A percentile compares a stretch with the other conserved stretches of the same genome.
Conservation (phyloP, 2,113 vertebrate species). For the Atrichornis clamosus region DNA sequence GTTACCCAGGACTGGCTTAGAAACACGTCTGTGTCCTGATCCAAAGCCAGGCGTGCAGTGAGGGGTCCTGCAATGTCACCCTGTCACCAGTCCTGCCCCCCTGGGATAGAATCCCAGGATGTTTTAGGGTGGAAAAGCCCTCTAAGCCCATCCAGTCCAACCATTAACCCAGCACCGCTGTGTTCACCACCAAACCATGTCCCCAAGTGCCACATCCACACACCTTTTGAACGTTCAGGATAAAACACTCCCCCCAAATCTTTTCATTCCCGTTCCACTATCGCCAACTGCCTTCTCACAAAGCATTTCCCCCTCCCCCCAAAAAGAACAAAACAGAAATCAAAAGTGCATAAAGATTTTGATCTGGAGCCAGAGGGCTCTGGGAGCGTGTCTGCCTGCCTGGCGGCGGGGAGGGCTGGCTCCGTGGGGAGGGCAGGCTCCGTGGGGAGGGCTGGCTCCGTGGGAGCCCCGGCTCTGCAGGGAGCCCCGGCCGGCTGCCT, state of each 20-base stretch:
- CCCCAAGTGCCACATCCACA: background rate
- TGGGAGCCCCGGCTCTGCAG: background rate
- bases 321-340: background rate
- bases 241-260: background rate
- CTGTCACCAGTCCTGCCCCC: background rate
- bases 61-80: background rate
- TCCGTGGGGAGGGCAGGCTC: background rate
- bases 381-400: background rate
- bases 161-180: background rate
- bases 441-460: background rate
- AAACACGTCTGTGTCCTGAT: background rate
- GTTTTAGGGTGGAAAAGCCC: background rate
- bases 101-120: background rate
- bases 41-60: rapidly evolving
- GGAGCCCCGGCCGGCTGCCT: rapidly evolving
- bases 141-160: background rate
- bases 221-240: background rate
- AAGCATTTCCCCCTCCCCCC: background rate
- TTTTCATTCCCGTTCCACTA: rapidly evolving
- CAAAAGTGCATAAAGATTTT: background rate
- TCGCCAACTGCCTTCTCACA: background rate
- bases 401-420: rapidly evolving
- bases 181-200: background rate
- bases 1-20: background rate
- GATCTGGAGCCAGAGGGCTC: background rate